Conservation (phyloP, 2,797 vertebrate species). For the Momotus momota region DNA sequence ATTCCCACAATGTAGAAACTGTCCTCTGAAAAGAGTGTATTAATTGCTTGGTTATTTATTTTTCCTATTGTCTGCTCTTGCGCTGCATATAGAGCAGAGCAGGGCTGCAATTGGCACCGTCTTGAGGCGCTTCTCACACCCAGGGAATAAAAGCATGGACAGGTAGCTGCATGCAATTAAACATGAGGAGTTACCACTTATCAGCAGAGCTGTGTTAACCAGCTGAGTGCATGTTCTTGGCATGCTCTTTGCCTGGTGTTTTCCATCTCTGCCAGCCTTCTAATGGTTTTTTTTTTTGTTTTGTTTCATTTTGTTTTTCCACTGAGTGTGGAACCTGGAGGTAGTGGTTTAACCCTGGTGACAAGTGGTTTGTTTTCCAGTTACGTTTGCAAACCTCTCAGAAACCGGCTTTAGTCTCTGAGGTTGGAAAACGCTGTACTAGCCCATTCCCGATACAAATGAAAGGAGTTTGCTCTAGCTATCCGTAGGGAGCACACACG, state of each 20-base stretch:
- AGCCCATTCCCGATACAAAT: background rate
- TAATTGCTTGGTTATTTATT: background rate
- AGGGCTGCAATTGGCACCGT: background rate
- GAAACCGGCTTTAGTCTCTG: background rate
- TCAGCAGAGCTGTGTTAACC: background rate
- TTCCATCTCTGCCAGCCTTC: background rate
- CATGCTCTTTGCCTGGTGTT: background rate
- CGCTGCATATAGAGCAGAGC: accelerated
- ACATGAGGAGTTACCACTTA: background rate
- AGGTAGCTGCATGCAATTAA: background rate
- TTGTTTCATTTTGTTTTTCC: background rate
- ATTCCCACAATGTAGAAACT: accelerated
- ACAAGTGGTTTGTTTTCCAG: background rate
- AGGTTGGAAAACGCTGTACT: background rate
- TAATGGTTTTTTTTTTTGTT: accelerated
- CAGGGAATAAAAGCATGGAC: background rate
- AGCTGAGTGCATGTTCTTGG: background rate
- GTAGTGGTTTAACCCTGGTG: background rate
- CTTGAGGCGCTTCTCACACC: background rate
- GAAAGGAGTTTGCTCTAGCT: background rate
- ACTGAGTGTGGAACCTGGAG: background rate
- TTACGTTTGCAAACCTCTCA: background rate
- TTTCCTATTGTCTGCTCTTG: background rate
- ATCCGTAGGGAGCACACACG: background rate
- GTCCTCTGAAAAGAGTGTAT: background rate